Evolutionary conservation across 1,140 invertebrate genomes (phyloP), one percentile per base, ranked within the genome.

Genomic region (Drosophila willistoni): DNA sequence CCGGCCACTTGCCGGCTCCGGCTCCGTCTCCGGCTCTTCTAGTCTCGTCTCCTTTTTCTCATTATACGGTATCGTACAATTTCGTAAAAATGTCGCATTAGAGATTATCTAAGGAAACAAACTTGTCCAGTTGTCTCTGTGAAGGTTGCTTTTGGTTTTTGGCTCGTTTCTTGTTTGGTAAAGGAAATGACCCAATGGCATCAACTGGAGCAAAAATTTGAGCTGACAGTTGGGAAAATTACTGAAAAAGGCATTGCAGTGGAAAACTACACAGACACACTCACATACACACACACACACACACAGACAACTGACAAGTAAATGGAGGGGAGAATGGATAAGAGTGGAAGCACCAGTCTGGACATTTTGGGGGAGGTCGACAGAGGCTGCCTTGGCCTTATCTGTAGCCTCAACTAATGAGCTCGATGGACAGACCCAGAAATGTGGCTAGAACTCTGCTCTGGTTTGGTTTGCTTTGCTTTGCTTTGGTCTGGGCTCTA

Each of bases 11-110:
- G 51, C 33, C 55, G 60, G 17, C 25, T 67, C 33, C 55, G 60
- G n/a, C 17, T 67, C 33, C 55, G 60, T n/a, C 25, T 67, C 33
- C 55, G 60, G n/a, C 17, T 67, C 63, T 61, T 12, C 59, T 14
- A 1, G n/a, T 33, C 29, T 66, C 36, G 25, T 39, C 56, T 41
- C 75, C 83, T 86, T 80, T 87, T 79, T 89, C 85, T 89, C 84
- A 89, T 89, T 89, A 89, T 89, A 81, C 84, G 71, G 65, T 76
- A 84, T 81, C 84, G 80, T 89, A 85, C 84, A 89, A 89, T 89
- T 89, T 89, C 84, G 84, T 89, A 89, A 89, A 89, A 89, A 89
- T 89, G 84, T 89, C 84, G 84, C 84, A 89, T 89, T 89, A 89
- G 84, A 89, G 84, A 89, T 89, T 89, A 89, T 89, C 84, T 89